Conservation (phyloP, 2,113 vertebrate genomes). For the Callipepla squamata region DNA sequence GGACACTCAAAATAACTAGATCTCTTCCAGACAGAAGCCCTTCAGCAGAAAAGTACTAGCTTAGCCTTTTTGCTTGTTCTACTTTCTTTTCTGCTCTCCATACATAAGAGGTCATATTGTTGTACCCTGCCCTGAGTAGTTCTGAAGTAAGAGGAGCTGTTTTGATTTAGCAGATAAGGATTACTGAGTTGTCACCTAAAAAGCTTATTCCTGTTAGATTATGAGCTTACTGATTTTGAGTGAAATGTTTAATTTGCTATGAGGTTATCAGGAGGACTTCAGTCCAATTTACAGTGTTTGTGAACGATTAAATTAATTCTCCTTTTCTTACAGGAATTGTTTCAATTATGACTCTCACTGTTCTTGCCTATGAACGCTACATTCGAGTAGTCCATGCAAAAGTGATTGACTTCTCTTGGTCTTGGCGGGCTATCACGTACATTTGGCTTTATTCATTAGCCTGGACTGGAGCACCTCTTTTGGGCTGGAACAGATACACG, state of each 20-base stretch:
- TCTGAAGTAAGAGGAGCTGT: background rate
- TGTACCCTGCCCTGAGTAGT: background rate
- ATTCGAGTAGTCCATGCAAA: slow-evolving; percentile 90
- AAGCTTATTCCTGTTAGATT: background rate
- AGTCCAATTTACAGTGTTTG: background rate
- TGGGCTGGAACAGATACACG: slow-evolving; percentile 94
- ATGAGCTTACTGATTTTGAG: background rate
- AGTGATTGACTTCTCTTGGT: slow-evolving; percentile 91
- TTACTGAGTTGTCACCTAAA: background rate
- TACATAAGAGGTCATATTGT: background rate
- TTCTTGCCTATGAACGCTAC: slow-evolving; percentile 91
- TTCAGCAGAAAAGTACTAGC: background rate
- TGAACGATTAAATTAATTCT: background rate
- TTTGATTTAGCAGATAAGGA: background rate
- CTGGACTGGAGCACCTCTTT: slow-evolving; percentile 91
- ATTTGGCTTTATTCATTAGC: slow-evolving; percentile 93
- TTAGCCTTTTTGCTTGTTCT: background rate
- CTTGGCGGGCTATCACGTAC: slow-evolving; percentile 88
- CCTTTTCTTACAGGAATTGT: slow-evolving; percentile 84
- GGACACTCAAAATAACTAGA: background rate
- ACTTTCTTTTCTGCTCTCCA: background rate
- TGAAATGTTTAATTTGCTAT: background rate
- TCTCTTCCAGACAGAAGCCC: background rate
- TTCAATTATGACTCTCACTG: slow-evolving; percentile 90
- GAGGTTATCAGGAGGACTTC: background rate